These are phyloP conservation scores for Psittacula derbiana DNA, from an alignment of 2,797 vertebrate genomes.

Conservation along the genomic window DNA sequence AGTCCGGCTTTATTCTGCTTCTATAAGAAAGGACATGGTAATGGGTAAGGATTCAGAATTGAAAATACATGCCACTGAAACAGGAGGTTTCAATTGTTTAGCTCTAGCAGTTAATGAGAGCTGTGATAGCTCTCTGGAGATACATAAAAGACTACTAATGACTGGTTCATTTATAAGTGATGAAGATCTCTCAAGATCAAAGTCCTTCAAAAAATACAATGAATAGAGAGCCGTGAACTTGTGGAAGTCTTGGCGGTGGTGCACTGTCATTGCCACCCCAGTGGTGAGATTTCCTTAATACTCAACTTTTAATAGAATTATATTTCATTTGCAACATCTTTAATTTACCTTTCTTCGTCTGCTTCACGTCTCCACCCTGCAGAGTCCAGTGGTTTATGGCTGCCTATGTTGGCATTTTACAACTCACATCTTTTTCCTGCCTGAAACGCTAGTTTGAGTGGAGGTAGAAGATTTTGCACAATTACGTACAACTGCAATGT, in stretches of 20 bases:
- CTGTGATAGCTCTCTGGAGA: slow-evolving; percentile 58
- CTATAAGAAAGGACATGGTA: not conserved
- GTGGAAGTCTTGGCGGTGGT: not conserved
- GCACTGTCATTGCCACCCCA: not conserved
- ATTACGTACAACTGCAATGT: not conserved
- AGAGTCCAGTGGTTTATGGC: not conserved
- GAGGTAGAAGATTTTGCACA: not conserved
- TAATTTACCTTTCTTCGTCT: not conserved
- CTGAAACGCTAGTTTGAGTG: not conserved
- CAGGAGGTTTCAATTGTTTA: slow-evolving; percentile 46
- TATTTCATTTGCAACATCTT: not conserved
- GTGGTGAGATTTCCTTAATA: not conserved
- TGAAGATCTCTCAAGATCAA: slow-evolving; percentile 63
- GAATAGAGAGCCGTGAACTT: slow-evolving; percentile 30
- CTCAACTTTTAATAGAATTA: not conserved
- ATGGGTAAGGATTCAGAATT: not conserved
- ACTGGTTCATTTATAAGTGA: slow-evolving; percentile 67
- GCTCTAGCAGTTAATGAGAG: slow-evolving; percentile 40
- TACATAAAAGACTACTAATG: slow-evolving; percentile 64
- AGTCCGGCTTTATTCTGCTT: slow-evolving; percentile 9
- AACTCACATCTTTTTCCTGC: not conserved
- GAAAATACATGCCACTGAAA: slow-evolving; percentile 33
- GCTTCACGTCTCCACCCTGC: not conserved
- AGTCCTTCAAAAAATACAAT: slow-evolving; percentile 30
- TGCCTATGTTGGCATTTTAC: not conserved